Conservation (phyloP, 1,140 invertebrate species). For the Sweltsa coloradensis region DNA sequence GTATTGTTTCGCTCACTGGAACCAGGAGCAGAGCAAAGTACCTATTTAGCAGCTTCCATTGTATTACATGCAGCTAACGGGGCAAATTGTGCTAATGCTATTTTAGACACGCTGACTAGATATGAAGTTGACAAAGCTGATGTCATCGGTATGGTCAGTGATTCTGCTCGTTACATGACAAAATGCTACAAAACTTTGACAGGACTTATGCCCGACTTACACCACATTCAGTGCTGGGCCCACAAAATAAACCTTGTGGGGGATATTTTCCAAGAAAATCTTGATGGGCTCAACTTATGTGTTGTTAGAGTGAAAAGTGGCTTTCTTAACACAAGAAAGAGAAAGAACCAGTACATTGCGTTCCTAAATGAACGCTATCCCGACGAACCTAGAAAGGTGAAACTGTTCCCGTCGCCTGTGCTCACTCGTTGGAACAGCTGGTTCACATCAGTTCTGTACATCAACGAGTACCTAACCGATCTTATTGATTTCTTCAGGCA, state of each 20-base stretch:
- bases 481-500: neutral
- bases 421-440: slow-evolving; percentile 8
- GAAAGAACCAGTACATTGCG: slow-evolving; percentile 4
- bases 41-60: neutral
- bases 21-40: neutral
- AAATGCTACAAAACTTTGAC: neutral
- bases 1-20: neutral
- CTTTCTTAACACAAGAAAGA: slow-evolving; percentile 8
- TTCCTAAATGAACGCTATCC: slow-evolving; percentile 8
- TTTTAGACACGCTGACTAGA: neutral
- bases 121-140: slow-evolving; percentile 4
- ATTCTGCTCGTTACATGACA: slow-evolving; percentile 7
- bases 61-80: slow-evolving; percentile 1
- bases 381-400: too few species aligned
- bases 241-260: slow-evolving; percentile 10
- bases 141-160: slow-evolving; percentile 3
- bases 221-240: slow-evolving; percentile 8
- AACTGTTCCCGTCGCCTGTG: slow-evolving; percentile 6
- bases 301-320: slow-evolving; percentile 2
- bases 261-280: neutral
- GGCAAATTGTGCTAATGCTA: slow-evolving; percentile 2
- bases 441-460: slow-evolving; percentile 1
- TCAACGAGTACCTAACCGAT: neutral
- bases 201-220: slow-evolving; percentile 3
- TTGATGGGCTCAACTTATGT: slow-evolving; percentile 1